These are phyloP conservation scores for Thamnaconus septentrionalis DNA, from an alignment of 2,113 vertebrate species.

Conservation along the genomic window DNA sequence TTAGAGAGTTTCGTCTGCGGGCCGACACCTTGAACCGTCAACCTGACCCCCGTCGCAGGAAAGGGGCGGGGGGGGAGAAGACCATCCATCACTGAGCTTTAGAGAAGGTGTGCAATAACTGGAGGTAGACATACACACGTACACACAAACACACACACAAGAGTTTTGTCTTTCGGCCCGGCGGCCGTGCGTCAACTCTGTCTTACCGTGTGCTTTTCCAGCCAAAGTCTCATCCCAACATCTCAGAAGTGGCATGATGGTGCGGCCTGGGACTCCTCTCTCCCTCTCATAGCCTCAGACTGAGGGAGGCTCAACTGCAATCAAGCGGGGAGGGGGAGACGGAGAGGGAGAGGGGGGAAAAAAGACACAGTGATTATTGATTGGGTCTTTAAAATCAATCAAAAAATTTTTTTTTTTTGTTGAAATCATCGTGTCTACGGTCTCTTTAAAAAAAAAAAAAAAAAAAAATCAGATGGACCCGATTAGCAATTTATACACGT, in stretches of 20 bases:
- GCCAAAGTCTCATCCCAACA: slow-evolving; percentile 75
- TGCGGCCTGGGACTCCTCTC: slow-evolving; percentile 74
- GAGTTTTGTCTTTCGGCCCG: not conserved
- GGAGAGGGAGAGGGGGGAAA: not conserved
- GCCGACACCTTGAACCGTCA: slow-evolving; percentile 59
- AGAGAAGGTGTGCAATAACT: slow-evolving; percentile 7
- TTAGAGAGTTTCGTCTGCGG: slow-evolving; percentile 44
- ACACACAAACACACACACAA: slow-evolving; percentile 30
- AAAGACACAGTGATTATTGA: slow-evolving; percentile 21
- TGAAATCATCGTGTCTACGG: no score
- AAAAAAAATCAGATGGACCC: no score
- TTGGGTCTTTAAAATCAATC: not conserved
- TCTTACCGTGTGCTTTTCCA: slow-evolving; percentile 77
- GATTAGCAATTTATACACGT: no score
- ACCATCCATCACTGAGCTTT: slow-evolving; percentile 58
- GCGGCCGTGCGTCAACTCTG: not conserved
- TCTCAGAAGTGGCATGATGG: slow-evolving; percentile 83
- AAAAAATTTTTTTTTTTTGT: no score
- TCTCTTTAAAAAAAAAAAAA: no score
- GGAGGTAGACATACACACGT: slow-evolving; percentile 11
- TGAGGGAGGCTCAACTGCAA: slow-evolving; percentile 68
- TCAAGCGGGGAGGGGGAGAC: no score
- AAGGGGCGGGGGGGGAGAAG: slow-evolving; percentile 11
- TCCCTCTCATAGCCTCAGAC: slow-evolving; percentile 81
- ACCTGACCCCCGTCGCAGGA: slow-evolving; percentile 41